phyloP scores from a whole-genome alignment of 2,888 invertebrate genomes.

The Spisula subtruncata region DNA sequence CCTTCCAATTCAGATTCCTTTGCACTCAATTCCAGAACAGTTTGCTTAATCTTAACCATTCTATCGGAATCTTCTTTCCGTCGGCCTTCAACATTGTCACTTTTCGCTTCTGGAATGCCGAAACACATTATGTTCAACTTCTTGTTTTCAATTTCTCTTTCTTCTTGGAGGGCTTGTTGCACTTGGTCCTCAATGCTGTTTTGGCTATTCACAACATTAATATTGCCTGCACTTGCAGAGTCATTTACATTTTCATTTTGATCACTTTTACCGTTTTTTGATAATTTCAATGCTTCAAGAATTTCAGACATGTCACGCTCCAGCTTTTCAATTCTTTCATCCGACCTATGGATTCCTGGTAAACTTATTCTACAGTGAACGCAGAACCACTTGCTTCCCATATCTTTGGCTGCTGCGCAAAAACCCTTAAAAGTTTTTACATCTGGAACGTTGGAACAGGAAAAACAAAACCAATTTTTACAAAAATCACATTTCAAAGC shows the following conservation, averaged over 20 bases:
- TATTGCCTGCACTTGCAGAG: too few species aligned
- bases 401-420: constrained; percentile 6
- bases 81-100: not conserved
- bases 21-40: not conserved
- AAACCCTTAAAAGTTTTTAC: not conserved
- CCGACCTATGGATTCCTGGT: not conserved
- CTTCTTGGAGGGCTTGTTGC: constrained; percentile 3
- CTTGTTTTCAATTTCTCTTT: not conserved
- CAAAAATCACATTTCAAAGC: constrained; percentile 23
- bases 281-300: constrained; percentile 14
- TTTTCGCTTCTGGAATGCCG: not conserved
- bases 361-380: constrained; percentile 15
- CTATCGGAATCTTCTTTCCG: constrained; percentile 14
- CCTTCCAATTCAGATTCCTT: not conserved
- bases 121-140: constrained; percentile 22
- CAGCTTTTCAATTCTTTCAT: not conserved
- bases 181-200: constrained; percentile 26
- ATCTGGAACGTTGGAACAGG: constrained; percentile 3
- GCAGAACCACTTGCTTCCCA: constrained; percentile 11
- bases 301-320: constrained; percentile 11
- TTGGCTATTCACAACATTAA: too few species aligned
- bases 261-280: constrained; percentile 8
- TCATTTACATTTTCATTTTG: too few species aligned
- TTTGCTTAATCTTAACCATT: not conserved
- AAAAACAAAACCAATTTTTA: constrained; percentile 25